Conservation (phyloP, 2,797 vertebrate genomes). For the Enteromius unitaeniatus region DNA sequence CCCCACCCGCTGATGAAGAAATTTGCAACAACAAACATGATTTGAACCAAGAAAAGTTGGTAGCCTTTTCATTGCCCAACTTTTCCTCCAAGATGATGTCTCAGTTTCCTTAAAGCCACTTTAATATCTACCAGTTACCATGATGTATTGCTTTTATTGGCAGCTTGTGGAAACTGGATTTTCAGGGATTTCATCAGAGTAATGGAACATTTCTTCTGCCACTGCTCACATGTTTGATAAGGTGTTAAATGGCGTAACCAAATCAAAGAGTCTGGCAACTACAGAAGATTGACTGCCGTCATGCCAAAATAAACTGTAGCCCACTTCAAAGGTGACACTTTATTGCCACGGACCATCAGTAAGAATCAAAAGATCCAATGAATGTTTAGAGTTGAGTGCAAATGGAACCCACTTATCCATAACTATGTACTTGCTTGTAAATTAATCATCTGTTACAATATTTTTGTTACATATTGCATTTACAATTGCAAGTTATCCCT, state of each 20-base stretch:
- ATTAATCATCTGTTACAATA: background rate
- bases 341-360: background rate
- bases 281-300: background rate
- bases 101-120: slow-evolving; percentile 49
- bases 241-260: background rate
- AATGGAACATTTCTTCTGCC: slow-evolving; percentile 41
- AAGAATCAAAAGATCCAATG: background rate
- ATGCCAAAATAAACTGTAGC: background rate
- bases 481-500: background rate
- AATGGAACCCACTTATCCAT: background rate
- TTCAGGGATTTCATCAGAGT: slow-evolving; percentile 56
- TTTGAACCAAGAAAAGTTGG: background rate
- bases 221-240: slow-evolving; percentile 39
- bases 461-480: too few relatives aligned
- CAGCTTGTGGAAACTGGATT: slow-evolving; percentile 47
- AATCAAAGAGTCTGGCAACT: background rate
- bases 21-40: background rate
- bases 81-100: slow-evolving; percentile 25
- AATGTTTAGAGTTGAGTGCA: background rate
- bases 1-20: background rate
- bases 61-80: background rate
- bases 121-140: slow-evolving; percentile 58
- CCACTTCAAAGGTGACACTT: background rate
- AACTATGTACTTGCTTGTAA: background rate
- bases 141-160: slow-evolving; percentile 59